A percentile compares a stretch with the other conserved stretches of the same genome.
phyloP scores from a whole-genome alignment of 2,113 vertebrate genomes.

The Noturus placidus region DNA sequence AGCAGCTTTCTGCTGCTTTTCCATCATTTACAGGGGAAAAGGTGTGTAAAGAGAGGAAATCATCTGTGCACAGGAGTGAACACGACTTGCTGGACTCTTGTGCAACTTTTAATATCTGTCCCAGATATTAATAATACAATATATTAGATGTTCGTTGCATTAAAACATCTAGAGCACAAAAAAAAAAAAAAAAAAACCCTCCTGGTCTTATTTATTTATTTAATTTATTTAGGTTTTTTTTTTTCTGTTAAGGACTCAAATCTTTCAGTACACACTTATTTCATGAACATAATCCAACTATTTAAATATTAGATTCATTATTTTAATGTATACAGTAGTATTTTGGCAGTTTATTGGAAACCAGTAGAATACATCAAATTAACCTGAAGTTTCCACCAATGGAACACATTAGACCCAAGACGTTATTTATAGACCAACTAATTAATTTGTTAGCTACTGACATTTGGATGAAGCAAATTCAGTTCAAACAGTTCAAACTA shows the following conservation, averaged over 20 bases:
- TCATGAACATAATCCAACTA: not conserved
- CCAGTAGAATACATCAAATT: not conserved
- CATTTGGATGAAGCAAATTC: not conserved
- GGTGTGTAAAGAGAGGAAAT: not conserved
- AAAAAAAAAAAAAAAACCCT: not conserved
- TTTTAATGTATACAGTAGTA: not conserved
- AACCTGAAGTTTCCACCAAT: not conserved
- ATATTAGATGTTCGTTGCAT: not conserved
- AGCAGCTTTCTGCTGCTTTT: constrained; percentile 23
- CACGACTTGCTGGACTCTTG: not conserved
- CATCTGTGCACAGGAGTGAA: not conserved
- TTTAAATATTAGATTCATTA: not conserved
- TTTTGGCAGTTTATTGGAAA: not conserved
- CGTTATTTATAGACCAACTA: not conserved
- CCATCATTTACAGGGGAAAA: not conserved
- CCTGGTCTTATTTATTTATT: too few species aligned
- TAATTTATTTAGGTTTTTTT: too few species aligned
- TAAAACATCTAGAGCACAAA: not conserved
- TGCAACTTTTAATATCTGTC: not conserved
- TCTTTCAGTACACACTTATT: not conserved
- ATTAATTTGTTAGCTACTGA: not conserved
- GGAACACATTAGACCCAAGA: not conserved
- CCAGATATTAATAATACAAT: too few species aligned
- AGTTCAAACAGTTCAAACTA: not conserved
- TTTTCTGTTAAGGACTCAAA: not conserved